These are phyloP conservation scores for Pantherophis vulpinus DNA, from an alignment of 2,797 vertebrate genomes.

Conservation along the genomic window DNA sequence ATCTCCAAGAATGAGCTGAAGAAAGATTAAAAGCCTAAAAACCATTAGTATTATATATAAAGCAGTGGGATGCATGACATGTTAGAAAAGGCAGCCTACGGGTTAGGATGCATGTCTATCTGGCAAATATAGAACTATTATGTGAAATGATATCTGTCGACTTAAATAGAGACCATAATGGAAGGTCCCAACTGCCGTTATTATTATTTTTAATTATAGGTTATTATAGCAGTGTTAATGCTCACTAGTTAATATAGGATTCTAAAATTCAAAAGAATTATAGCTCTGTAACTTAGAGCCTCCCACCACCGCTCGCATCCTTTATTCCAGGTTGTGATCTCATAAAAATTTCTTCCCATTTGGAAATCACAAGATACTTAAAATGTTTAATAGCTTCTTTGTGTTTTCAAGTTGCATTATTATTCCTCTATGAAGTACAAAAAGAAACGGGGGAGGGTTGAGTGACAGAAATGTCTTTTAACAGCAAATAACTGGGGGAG, in stretches of 20 bases:
- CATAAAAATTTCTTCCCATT: slow-evolving; percentile 50
- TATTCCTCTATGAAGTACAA: slow-evolving; percentile 35
- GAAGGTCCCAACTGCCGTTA: slow-evolving; percentile 54
- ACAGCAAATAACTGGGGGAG: not conserved
- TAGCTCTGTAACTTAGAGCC: slow-evolving; percentile 56
- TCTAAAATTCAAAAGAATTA: slow-evolving; percentile 60
- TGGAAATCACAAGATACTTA: slow-evolving; percentile 56
- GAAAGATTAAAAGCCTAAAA: slow-evolving; percentile 33
- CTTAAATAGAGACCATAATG: slow-evolving; percentile 50
- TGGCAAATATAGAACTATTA: slow-evolving; percentile 45
- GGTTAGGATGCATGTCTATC: slow-evolving; percentile 57
- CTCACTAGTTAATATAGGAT: slow-evolving; percentile 51
- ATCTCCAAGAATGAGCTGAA: slow-evolving; percentile 38
- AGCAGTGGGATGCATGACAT: slow-evolving; percentile 39
- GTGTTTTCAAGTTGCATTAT: slow-evolving; percentile 49
- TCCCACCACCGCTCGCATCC: slow-evolving; percentile 42
- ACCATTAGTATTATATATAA: slow-evolving; percentile 16
- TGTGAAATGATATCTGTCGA: slow-evolving; percentile 51
- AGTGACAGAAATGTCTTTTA: not conserved
- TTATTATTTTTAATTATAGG: slow-evolving; percentile 61
- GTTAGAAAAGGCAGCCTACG: slow-evolving; percentile 54
- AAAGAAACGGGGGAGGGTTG: not conserved
- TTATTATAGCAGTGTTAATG: slow-evolving; percentile 50
- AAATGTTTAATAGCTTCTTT: slow-evolving; percentile 57
- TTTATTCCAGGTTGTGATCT: slow-evolving; percentile 57